These are phyloP conservation scores for Sarcophaga carnaria DNA, from an alignment of 2,888 invertebrate genomes.

Conservation along the genomic window DNA sequence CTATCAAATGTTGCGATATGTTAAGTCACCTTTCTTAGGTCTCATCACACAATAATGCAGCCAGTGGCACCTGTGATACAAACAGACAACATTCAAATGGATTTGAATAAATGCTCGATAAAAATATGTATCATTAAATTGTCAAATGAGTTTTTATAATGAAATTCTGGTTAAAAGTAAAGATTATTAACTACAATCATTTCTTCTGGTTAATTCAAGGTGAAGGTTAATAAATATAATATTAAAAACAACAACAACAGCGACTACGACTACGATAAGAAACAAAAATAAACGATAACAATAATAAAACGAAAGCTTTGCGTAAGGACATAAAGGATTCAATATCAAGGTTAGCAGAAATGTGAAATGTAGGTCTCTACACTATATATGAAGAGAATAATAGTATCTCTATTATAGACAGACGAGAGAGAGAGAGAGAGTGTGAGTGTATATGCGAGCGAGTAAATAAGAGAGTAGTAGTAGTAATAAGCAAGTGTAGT, in stretches of 20 bases:
- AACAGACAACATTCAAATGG: no score
- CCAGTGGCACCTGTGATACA: no score
- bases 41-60: no score
- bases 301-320: slow-evolving; percentile 42
- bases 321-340: slow-evolving; percentile 63
- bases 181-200: slow-evolving; percentile 51
- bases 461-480: not conserved
- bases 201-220: slow-evolving; percentile 46
- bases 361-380: slow-evolving; percentile 52
- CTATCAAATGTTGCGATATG: no score
- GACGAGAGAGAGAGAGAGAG: slow-evolving; percentile 5
- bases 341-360: slow-evolving; percentile 66
- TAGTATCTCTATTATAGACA: not conserved
- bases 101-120: no score
- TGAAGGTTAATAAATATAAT: slow-evolving; percentile 65
- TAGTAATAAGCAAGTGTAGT: not conserved
- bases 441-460: not conserved
- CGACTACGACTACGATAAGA: slow-evolving; percentile 7
- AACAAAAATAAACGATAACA: slow-evolving; percentile 26
- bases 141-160: slow-evolving; percentile 9
- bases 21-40: no score
- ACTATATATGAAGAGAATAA: not conserved
- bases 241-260: not conserved
- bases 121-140: not conserved
- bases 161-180: slow-evolving; percentile 36